Percentiles rank a stretch among this genome's conserved stretches.
Evolutionary conservation across 2,888 invertebrate species (phyloP).

Genomic region (Megastigmus dorsalis): DNA sequence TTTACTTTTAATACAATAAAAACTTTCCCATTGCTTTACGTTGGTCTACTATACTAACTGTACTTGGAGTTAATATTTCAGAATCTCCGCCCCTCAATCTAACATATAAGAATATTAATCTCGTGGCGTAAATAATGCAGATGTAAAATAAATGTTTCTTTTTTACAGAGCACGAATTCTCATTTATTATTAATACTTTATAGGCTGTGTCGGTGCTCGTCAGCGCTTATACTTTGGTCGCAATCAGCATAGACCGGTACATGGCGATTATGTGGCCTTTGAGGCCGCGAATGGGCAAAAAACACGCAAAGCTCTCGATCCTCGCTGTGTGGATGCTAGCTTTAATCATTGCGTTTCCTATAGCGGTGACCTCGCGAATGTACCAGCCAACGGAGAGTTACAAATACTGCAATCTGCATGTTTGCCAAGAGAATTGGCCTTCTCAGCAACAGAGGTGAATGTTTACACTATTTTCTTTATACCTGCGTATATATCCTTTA

Average conservation of each 20-base stretch:
- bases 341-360: conserved; percentile 86
- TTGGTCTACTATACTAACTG: too few species aligned
- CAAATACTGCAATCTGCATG: conserved; percentile 80
- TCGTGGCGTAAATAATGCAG: background rate
- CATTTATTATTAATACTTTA: conserved; percentile 41
- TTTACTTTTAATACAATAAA: too few species aligned
- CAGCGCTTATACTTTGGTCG: conserved; percentile 92
- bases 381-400: conserved; percentile 80
- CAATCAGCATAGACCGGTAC: conserved; percentile 93
- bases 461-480: too few species aligned
- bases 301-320: conserved; percentile 82
- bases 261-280: conserved; percentile 93
- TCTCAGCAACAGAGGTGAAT: conserved; percentile 77
- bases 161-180: background rate
- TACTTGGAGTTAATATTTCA: too few species aligned
- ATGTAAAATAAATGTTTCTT: too few species aligned
- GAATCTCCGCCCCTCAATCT: too few species aligned
- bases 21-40: too few species aligned
- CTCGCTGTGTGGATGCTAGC: conserved; percentile 85
- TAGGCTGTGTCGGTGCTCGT: conserved; percentile 86
- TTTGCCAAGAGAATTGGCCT: conserved; percentile 83
- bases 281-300: conserved; percentile 86
- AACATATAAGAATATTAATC: too few species aligned
- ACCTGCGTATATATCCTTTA: too few species aligned
- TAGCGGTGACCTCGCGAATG: conserved; percentile 84